Evolutionary conservation across 2,797 vertebrate species (phyloP).

Genomic region (Microctenopoma steveboyesi): DNA sequence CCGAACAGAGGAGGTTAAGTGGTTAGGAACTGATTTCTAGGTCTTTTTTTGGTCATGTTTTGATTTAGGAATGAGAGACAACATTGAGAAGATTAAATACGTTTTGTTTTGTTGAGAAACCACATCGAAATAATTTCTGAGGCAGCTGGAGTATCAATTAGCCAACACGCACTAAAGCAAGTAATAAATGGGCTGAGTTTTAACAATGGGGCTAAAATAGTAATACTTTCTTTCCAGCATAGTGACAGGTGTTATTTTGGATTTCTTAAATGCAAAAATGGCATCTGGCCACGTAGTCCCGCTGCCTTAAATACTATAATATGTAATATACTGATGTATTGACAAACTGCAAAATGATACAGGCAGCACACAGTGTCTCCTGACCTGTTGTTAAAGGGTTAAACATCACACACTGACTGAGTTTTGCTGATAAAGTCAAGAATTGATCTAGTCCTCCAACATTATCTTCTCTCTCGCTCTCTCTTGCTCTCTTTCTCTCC

Average conservation of each 20-base stretch:
- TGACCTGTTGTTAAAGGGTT: constrained; percentile 30
- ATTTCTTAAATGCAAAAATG: neutral
- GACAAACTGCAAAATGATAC: constrained; percentile 15
- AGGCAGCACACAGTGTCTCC: constrained; percentile 22
- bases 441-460: constrained; percentile 40
- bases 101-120: constrained; percentile 27
- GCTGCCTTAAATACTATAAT: constrained; percentile 16
- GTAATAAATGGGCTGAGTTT: constrained; percentile 9
- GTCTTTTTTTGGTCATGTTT: neutral
- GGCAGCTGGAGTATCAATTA: constrained; percentile 1
- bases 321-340: neutral
- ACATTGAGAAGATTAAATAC: constrained; percentile 9
- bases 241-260: constrained; percentile 16
- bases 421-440: constrained; percentile 36
- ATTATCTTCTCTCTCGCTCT: constrained; percentile 17
- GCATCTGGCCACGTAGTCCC: constrained; percentile 7
- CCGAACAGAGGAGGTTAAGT: constrained; percentile 13
- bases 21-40: constrained; percentile 6
- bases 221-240: constrained; percentile 3
- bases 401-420: constrained; percentile 29
- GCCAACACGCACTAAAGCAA: constrained; percentile 1
- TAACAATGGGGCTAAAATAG: constrained; percentile 26
- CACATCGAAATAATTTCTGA: constrained; percentile 6
- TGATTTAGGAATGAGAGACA: constrained; percentile 47
- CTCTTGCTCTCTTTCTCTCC: neutral